These are phyloP conservation scores for Boloria selene DNA, from an alignment of 2,888 invertebrate species.

Conservation along the genomic window DNA sequence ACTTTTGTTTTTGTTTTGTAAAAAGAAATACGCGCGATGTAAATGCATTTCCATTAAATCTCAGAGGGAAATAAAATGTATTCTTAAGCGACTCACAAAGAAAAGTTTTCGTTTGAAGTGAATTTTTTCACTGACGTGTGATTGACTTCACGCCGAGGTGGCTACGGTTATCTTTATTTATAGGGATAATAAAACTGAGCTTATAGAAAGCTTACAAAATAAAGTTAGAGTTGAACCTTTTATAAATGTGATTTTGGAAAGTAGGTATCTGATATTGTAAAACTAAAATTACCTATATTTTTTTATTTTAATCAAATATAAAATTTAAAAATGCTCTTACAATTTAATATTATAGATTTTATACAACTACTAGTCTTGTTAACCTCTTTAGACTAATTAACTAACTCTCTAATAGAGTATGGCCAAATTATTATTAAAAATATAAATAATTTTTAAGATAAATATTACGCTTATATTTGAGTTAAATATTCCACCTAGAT, in stretches of 20 bases:
- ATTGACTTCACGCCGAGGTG: conserved; percentile 25
- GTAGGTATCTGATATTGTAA: too few species aligned
- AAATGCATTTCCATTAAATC: conserved; percentile 31
- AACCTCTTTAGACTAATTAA: too few species aligned
- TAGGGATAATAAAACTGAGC: conserved; percentile 21
- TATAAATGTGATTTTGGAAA: neutral
- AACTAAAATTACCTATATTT: too few species aligned
- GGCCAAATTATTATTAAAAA: too few species aligned
- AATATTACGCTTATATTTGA: conserved; percentile 1
- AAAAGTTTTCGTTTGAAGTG: conserved; percentile 26
- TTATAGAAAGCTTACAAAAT: conserved; percentile 15
- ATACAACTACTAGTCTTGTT: too few species aligned
- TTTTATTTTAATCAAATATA: too few species aligned
- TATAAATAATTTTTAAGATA: neutral
- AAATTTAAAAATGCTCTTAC: too few species aligned
- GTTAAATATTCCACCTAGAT: conserved; percentile 1
- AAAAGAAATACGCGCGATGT: conserved; percentile 20
- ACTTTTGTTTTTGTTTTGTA: neutral
- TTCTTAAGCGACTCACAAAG: conserved; percentile 31
- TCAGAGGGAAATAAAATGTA: conserved; percentile 28
- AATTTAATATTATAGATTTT: too few species aligned
- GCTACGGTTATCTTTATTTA: conserved; percentile 24
- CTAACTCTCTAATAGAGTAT: too few species aligned
- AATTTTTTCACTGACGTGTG: conserved; percentile 29
- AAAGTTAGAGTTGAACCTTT: neutral